These are phyloP conservation scores for Macrosteles quadrilineatus DNA, from an alignment of 1,140 invertebrate genomes.

Conservation along the genomic window DNA sequence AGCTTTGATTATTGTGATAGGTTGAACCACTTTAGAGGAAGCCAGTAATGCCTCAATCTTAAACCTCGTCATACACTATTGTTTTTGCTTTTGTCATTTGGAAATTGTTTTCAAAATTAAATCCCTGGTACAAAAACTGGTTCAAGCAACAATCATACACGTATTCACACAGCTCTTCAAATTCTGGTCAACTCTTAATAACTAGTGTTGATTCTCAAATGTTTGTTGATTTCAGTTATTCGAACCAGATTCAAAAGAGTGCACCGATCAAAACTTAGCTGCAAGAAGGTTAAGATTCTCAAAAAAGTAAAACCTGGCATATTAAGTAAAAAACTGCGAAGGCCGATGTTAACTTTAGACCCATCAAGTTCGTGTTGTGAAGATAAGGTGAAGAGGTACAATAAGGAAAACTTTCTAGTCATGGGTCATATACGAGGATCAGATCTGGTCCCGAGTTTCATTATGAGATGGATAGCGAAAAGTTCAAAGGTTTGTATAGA, in stretches of 20 bases:
- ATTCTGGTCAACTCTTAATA: no score
- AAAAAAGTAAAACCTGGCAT: slow-evolving; percentile 42
- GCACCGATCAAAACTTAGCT: slow-evolving; percentile 47
- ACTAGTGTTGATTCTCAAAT: no score
- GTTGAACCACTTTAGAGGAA: no score
- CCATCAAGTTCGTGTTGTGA: slow-evolving; percentile 52
- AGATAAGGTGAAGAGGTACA: slow-evolving; percentile 38
- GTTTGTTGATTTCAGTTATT: slow-evolving; percentile 53
- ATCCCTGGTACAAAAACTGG: no score
- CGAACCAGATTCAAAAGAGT: slow-evolving; percentile 49
- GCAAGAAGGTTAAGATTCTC: slow-evolving; percentile 51
- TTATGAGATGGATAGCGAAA: slow-evolving; percentile 52
- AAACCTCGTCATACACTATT: no score
- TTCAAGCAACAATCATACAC: no score
- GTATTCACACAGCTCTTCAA: no score
- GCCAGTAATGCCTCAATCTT: no score
- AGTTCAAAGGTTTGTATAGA: slow-evolving; percentile 47
- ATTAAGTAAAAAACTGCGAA: slow-evolving; percentile 43
- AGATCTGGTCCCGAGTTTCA: slow-evolving; percentile 52
- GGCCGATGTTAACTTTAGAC: slow-evolving; percentile 48
- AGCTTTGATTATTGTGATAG: no score
- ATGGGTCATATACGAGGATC: slow-evolving; percentile 53
- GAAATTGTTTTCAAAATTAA: no score
- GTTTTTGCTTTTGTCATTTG: no score
- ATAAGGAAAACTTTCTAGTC: slow-evolving; percentile 50